phyloP scores from a whole-genome alignment of 1,140 invertebrate species.

The Drosophila littoralis region DNA sequence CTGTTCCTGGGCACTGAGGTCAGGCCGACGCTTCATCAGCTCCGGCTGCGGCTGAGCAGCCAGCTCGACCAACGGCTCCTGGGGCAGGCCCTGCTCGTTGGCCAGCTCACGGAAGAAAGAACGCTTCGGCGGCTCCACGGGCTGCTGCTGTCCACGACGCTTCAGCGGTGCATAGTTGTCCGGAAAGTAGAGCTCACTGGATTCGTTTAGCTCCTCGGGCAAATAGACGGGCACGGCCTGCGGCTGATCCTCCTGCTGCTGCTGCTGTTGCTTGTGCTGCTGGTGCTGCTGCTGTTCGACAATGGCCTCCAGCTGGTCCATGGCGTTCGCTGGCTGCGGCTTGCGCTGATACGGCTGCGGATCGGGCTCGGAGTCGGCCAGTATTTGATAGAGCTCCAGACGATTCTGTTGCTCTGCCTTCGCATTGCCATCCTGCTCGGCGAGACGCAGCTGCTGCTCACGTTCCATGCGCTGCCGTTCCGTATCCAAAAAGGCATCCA shows the following conservation, averaged over 20 bases:
- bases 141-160: slow-evolving; percentile 29
- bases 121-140: slow-evolving; percentile 31
- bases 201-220: slow-evolving; percentile 77
- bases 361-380: slow-evolving; percentile 78
- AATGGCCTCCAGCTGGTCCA: slow-evolving; percentile 73
- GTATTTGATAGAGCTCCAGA: slow-evolving; percentile 74
- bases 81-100: slow-evolving; percentile 61
- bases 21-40: slow-evolving; percentile 60
- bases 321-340: slow-evolving; percentile 53
- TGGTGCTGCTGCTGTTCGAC: slow-evolving; percentile 67
- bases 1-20: slow-evolving; percentile 36
- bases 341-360: slow-evolving; percentile 77
- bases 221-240: slow-evolving; percentile 52
- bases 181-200: slow-evolving; percentile 77
- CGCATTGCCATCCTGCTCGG: slow-evolving; percentile 51
- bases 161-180: slow-evolving; percentile 74
- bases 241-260: slow-evolving; percentile 46
- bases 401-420: slow-evolving; percentile 63
- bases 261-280: slow-evolving; percentile 45
- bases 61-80: slow-evolving; percentile 49
- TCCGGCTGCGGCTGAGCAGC: slow-evolving; percentile 33
- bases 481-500: slow-evolving; percentile 75
- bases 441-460: slow-evolving; percentile 56
- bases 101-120: slow-evolving; percentile 80
- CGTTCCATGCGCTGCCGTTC: slow-evolving; percentile 73